A percentile compares a stretch with the other conserved stretches of the same genome.
These are phyloP conservation scores for Prionace glauca DNA, from an alignment of 2,797 vertebrate species.

Conservation along the genomic window DNA sequence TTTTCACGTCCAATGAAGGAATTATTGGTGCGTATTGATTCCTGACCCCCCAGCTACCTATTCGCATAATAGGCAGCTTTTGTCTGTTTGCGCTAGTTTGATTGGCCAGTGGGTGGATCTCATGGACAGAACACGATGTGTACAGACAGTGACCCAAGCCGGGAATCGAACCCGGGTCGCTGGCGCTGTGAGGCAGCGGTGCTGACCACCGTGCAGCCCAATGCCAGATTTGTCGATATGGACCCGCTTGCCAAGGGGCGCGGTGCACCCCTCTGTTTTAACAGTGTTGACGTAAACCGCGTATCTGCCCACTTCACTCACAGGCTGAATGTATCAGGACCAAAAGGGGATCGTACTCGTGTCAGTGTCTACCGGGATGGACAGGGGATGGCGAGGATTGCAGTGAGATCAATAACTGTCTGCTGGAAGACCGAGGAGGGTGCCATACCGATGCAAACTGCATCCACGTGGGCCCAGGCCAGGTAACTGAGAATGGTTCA, in stretches of 20 bases:
- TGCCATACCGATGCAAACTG: constrained; percentile 82
- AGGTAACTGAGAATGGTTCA: constrained; percentile 58
- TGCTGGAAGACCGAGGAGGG: constrained; percentile 51
- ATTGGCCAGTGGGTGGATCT: too few relatives aligned
- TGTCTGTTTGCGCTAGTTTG: too few relatives aligned
- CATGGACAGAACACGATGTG: too few relatives aligned
- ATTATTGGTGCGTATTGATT: too few relatives aligned
- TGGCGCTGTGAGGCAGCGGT: too few relatives aligned
- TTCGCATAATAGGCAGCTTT: too few relatives aligned
- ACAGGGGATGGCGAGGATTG: constrained; percentile 72
- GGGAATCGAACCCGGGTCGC: too few relatives aligned
- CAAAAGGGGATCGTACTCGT: constrained; percentile 54
- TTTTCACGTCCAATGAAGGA: too few relatives aligned
- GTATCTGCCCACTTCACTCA: not conserved
- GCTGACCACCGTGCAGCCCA: too few relatives aligned
- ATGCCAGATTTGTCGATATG: not conserved
- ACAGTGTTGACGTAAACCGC: not conserved
- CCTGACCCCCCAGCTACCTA: too few relatives aligned
- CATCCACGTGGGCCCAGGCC: constrained; percentile 76
- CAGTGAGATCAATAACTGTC: constrained; percentile 75
- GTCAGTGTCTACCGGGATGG: constrained; percentile 80
- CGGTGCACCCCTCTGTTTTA: not conserved
- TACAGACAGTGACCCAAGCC: too few relatives aligned
- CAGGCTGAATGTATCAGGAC: constrained; percentile 78
- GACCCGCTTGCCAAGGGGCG: not conserved